Evolutionary conservation across 1,140 invertebrate genomes (phyloP).

Genomic region (Calycopis cecrops): DNA sequence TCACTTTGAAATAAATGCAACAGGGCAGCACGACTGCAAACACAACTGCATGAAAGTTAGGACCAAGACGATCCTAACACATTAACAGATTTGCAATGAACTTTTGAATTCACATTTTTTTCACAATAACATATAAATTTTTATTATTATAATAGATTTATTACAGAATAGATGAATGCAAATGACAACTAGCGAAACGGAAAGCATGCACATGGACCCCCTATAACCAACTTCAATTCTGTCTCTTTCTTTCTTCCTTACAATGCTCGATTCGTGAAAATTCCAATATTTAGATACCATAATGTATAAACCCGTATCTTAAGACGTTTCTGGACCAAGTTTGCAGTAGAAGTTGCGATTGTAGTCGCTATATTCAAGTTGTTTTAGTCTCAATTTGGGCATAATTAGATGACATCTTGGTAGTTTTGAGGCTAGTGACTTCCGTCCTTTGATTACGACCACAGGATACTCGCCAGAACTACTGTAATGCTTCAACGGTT

Average conservation of each 20-base stretch:
- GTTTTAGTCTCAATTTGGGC: constrained; percentile 64
- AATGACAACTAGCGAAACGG: constrained; percentile 33
- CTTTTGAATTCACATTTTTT: constrained; percentile 17
- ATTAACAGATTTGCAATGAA: constrained; percentile 13
- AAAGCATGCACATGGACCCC: constrained; percentile 55
- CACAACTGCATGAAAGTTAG: constrained; percentile 59
- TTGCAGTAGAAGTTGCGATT: constrained; percentile 67
- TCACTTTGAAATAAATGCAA: constrained; percentile 30
- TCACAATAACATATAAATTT: constrained; percentile 15
- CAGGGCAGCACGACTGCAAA: constrained; percentile 46
- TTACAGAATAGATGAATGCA: constrained; percentile 36
- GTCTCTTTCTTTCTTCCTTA: constrained; percentile 43
- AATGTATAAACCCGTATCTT: constrained; percentile 41
- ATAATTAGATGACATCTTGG: constrained; percentile 64
- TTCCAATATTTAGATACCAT: constrained; percentile 60
- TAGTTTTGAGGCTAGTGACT: constrained; percentile 69
- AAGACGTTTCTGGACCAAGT: constrained; percentile 57
- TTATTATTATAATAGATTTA: constrained; percentile 8
- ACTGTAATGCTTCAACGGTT: constrained; percentile 3
- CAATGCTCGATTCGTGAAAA: constrained; percentile 68
- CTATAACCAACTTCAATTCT: constrained; percentile 39
- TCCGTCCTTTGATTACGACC: constrained; percentile 38
- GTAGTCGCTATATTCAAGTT: constrained; percentile 71
- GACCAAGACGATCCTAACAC: constrained; percentile 29
- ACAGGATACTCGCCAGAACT: constrained; percentile 35